Conservation (phyloP, 2,797 vertebrate genomes). For the Eulemur rubriventer region DNA sequence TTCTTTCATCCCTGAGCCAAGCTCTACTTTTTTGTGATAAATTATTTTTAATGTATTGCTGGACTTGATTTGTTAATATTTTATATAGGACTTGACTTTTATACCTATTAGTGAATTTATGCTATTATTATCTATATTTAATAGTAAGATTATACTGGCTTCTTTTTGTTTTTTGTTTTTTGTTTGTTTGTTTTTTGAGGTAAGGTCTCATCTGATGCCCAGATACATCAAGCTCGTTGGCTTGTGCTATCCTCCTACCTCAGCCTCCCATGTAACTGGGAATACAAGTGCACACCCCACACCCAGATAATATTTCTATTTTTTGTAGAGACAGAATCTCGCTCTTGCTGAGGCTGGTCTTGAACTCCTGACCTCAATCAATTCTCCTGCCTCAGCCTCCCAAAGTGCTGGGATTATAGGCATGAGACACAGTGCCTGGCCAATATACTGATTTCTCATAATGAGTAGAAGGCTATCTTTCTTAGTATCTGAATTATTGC, state of each 20-base stretch:
- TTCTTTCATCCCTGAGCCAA: background rate
- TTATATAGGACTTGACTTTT: background rate
- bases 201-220: background rate
- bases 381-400: background rate
- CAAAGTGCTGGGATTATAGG: background rate
- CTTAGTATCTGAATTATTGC: background rate
- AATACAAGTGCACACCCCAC: background rate
- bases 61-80: background rate
- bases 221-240: background rate
- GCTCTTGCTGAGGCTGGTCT: background rate
- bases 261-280: background rate
- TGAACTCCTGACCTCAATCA: background rate
- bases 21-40: background rate
- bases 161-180: background rate
- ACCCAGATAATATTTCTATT: background rate
- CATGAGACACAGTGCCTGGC: background rate
- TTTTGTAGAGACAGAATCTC: background rate
- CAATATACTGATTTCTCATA: background rate
- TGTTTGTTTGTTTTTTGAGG: background rate
- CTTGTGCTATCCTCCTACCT: background rate
- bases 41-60: background rate
- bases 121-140: background rate
- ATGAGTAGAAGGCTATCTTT: background rate
- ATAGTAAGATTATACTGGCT: background rate
- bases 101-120: background rate